Evolutionary conservation across 2,888 invertebrate species (phyloP), one percentile per base, ranked within the genome.

Genomic region (Harpagoxenus sublaevis): DNA sequence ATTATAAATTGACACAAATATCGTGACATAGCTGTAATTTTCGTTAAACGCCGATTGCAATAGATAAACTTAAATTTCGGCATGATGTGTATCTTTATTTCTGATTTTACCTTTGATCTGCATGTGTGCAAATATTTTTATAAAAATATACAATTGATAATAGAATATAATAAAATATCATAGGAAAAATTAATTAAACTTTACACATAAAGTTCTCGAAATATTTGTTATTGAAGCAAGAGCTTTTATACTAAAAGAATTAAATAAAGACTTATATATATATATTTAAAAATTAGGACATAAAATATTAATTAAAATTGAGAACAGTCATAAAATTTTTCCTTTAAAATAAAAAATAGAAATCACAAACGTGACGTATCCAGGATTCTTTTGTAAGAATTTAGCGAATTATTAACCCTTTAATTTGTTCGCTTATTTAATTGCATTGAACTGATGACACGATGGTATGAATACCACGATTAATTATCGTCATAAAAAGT

Each of bases 1-100:
- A 39, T 78, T 65, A 45, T 77, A 66, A 51, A 77, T 77, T 66
- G 51, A 77, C 39, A 66, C 12, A 68, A 68, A 77, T 53, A 39
- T 77, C 28, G 53, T 28, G 45, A 53, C n/a, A 28, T 51, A 77
- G 51, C 35, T 66, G 68, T 39, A 53, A 66, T 77, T 53, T 53
- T 66, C 66, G 39, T 77, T 28, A 28, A 66, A 39, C 5, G 77
- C 5, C 39, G 23, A 65, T 3, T 39, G 39, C 28, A 66, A 51
- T 48, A 63, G 39, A 62, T 51, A 65, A 45, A 51, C 18, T 75
- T 75, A 48, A 74, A 75, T 75, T 48, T 48, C 6, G 12, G 35
- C 28, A 51, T 66, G 18, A 35, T 23, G 12, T 35, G 15, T 65
- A 45, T 66, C 4, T 35, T 68, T 10, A 53, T 28, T 28, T 51